These are phyloP conservation scores for Xenops minutus DNA, from an alignment of 2,797 vertebrate species.

Conservation along the genomic window DNA sequence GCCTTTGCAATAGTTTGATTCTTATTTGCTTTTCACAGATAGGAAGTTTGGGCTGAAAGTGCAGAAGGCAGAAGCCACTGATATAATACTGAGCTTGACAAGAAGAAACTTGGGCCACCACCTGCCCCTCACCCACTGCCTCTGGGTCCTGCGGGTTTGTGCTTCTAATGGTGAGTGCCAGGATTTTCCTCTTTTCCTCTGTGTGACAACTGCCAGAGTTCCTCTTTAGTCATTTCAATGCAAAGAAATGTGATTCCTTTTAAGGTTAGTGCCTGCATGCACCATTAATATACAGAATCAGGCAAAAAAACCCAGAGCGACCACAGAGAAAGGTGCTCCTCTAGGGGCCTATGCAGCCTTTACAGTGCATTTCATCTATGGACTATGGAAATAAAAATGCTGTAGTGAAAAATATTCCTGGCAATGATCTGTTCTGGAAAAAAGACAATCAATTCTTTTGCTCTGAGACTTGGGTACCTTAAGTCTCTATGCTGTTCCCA, in stretches of 20 bases:
- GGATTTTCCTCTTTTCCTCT: neutral
- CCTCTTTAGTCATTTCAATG: neutral
- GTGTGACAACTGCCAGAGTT: fast-evolving
- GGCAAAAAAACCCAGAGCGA: neutral
- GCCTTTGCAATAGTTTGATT: neutral
- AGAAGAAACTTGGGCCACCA: slow-evolving; percentile 75
- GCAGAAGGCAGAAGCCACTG: slow-evolving; percentile 82
- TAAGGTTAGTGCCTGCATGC: neutral
- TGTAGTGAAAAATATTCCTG: neutral
- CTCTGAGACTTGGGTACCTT: neutral
- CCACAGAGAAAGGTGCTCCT: neutral
- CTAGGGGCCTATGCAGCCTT: neutral
- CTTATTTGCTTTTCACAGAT: slow-evolving; percentile 74
- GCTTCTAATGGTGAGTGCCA: slow-evolving; percentile 80
- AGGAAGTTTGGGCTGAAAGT: slow-evolving; percentile 86
- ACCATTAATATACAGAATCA: neutral
- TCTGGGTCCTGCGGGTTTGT: slow-evolving; percentile 84
- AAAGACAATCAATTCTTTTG: neutral
- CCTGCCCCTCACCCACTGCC: slow-evolving; percentile 82
- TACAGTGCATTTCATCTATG: neutral
- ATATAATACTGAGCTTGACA: slow-evolving; percentile 81
- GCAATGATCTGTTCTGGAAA: neutral
- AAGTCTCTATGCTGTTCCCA: neutral
- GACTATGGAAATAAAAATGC: neutral
- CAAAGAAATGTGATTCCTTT: neutral